Evolutionary conservation across 2,888 invertebrate genomes (phyloP), one percentile per base, ranked within the genome.

Genomic region (Adelognathus sp.): DNA sequence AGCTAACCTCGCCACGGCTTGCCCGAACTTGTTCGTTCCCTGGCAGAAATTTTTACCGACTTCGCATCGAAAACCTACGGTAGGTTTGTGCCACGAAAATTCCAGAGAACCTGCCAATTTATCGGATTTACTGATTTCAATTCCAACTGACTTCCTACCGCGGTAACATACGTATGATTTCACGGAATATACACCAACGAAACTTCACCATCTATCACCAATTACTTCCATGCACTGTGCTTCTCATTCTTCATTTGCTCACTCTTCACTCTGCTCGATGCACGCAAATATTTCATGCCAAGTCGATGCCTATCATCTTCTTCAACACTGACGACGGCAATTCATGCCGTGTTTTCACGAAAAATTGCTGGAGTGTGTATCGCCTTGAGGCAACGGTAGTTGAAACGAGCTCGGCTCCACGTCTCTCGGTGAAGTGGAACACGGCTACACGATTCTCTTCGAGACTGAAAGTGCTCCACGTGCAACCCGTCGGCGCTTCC

Each of bases 221-320:
- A 66, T 60, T 29, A 52, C 61, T 46, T 69, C 63, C 36, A 70
- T 29, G 18, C 46, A 1, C 56, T 31, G 3, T 64, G 18, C 58
- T 66, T 66, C 36, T 60, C 33, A 46, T 56, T 24, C 64, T 18
- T 61, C 41, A 24, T 27, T 64, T 77, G n/a, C 41, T 60, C 64
- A 33, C 27, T 7, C 71, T 14, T 21, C 14, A 9, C 46, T 50
- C 14, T 50, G 44, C 52, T 81, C 81, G 73, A 80, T 9, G 18
- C 64, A 78, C 72, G 80, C 81, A 82, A 86, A 86, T 86, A 86
- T 86, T 85, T 86, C 86, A 86, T 85, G 86, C 82, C 86, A 86
- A 86, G 83, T 78, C 76, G 81, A 82, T 41, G 44, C 39, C 21
- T 56, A 33, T 56, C 29, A 14, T 27, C 58, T 44, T 18, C 21